A percentile compares a stretch with the other conserved stretches of the same genome.
Conservation (phyloP, 2,888 invertebrate genomes). For the Cataglyphis livida region DNA sequence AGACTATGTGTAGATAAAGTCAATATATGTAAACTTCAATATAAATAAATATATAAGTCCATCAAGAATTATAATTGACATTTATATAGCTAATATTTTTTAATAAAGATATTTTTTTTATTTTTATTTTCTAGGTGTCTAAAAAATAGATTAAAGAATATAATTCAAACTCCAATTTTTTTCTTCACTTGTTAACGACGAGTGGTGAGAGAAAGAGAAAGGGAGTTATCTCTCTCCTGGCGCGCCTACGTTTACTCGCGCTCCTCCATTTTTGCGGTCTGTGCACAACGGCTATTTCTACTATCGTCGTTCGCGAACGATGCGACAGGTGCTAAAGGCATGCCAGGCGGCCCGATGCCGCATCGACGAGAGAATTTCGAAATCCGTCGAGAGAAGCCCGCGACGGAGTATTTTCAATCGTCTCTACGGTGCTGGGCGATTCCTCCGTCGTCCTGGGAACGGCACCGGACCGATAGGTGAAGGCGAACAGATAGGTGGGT, state of each 20-base stretch:
- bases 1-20: no score
- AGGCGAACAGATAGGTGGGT: conserved; percentile 63
- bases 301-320: conserved; percentile 65
- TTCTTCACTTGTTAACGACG: neutral
- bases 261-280: conserved; percentile 51
- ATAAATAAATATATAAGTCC: neutral
- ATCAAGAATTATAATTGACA: neutral
- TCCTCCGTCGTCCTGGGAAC: conserved; percentile 65
- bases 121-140: neutral
- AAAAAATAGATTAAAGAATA: neutral
- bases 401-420: conserved; percentile 78
- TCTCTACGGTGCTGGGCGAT: conserved; percentile 68
- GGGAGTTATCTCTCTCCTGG: conserved; percentile 29
- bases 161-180: neutral
- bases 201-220: neutral
- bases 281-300: conserved; percentile 74
- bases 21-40: neutral
- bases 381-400: conserved; percentile 73
- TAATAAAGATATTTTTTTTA: neutral
- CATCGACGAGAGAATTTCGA: conserved; percentile 72
- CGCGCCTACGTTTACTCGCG: conserved; percentile 63
- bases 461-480: conserved; percentile 70
- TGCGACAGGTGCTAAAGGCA: conserved; percentile 76
- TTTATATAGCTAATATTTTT: neutral
- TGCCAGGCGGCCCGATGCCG: conserved; percentile 65